A percentile compares a stretch with the other conserved stretches of the same genome.
phyloP scores from a whole-genome alignment of 23 tunicate genomes.

The Oikopleura vanhoeffeni region DNA sequence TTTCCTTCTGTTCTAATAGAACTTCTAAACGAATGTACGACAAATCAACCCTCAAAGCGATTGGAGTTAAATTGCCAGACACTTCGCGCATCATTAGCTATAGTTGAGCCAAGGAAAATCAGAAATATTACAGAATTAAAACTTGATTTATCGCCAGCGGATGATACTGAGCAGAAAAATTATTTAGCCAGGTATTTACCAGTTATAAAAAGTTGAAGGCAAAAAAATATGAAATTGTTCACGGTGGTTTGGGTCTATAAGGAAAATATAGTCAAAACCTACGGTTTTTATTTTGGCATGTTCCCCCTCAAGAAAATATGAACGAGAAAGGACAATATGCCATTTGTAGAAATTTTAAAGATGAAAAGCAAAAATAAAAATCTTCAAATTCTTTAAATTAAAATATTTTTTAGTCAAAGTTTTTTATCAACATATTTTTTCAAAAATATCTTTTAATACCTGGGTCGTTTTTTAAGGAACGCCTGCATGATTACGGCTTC shows the following conservation, averaged over 20 bases:
- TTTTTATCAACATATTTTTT: too few species aligned
- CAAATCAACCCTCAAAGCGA: neutral
- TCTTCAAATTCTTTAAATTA: too few species aligned
- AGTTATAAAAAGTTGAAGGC: too few species aligned
- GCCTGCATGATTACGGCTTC: too few species aligned
- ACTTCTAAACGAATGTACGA: neutral
- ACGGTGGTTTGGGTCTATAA: too few species aligned
- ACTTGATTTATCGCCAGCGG: neutral
- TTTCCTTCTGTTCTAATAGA: neutral
- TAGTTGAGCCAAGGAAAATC: conserved; percentile 1
- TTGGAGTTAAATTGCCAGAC: neutral
- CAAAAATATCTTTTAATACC: too few species aligned
- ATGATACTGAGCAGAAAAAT: neutral
- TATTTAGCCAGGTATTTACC: conserved; percentile 1
- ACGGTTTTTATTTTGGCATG: too few species aligned
- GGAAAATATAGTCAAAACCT: neutral
- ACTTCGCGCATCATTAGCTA: neutral
- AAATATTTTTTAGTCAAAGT: too few species aligned
- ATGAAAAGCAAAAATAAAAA: too few species aligned
- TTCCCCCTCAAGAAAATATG: neutral
- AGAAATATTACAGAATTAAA: neutral
- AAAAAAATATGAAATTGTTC: too few species aligned
- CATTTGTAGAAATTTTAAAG: too few species aligned
- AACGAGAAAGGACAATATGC: neutral
- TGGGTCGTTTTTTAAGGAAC: too few species aligned